Evolutionary conservation across 2,113 vertebrate species (phyloP).

Genomic region (Oreotrochilus melanogaster): DNA sequence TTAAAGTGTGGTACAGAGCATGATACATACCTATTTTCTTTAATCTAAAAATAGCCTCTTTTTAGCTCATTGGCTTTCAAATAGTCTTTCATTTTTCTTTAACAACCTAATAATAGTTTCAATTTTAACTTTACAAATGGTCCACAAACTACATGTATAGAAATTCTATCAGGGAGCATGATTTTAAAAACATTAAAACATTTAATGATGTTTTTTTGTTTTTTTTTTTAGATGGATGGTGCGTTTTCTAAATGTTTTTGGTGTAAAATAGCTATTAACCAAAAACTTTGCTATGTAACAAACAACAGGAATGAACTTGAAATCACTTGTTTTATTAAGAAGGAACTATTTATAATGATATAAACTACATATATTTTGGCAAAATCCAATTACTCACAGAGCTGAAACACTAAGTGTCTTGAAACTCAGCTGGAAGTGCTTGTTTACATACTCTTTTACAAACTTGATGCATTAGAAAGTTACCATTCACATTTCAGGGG

Average conservation of each 20-base stretch:
- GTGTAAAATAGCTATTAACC: background rate
- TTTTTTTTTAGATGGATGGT: background rate
- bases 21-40: background rate
- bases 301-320: background rate
- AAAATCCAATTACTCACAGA: background rate
- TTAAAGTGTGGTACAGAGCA: background rate
- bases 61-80: background rate
- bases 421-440: background rate
- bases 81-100: background rate
- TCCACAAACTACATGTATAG: background rate
- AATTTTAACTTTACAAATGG: background rate
- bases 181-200: background rate
- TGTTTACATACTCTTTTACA: background rate
- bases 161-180: background rate
- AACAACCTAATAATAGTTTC: background rate
- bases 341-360: background rate
- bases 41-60: background rate
- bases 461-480: background rate
- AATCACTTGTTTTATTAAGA: background rate
- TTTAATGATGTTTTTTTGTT: background rate
- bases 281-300: background rate
- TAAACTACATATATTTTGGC: background rate
- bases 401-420: background rate
- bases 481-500: background rate
- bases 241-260: background rate